Conservation (phyloP, 2,797 vertebrate genomes). For the Pipistrellus kuhlii region DNA sequence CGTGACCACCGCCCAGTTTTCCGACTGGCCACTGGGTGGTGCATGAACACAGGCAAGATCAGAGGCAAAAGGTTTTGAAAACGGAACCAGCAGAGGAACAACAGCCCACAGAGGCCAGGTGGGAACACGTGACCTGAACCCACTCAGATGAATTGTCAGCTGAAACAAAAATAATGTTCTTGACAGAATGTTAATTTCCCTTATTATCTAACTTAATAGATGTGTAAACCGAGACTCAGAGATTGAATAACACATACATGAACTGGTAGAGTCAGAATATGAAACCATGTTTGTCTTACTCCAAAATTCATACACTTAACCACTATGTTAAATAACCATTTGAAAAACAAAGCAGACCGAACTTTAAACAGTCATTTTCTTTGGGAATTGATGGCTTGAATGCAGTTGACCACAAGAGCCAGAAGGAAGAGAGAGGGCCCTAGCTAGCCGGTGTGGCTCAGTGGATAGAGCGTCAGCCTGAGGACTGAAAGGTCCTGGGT, state of each 20-base stretch:
- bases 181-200: slow-evolving; percentile 2
- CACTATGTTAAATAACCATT: slow-evolving; percentile 17
- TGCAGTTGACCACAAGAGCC: slow-evolving; percentile 2
- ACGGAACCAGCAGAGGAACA: background rate
- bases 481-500: too few species aligned
- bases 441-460: too few species aligned
- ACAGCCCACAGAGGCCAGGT: background rate
- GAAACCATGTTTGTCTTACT: slow-evolving; percentile 13
- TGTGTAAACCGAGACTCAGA: slow-evolving; percentile 20
- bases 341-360: slow-evolving; percentile 33
- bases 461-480: too few species aligned
- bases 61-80: background rate
- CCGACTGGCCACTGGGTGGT: background rate
- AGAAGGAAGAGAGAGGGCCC: background rate
- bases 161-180: slow-evolving; percentile 27
- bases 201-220: background rate
- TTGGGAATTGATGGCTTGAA: slow-evolving; percentile 33
- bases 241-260: background rate
- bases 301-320: slow-evolving; percentile 8
- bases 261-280: slow-evolving; percentile 51
- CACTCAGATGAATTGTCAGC: background rate
- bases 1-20: background rate
- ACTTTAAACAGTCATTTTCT: slow-evolving; percentile 6
- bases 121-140: background rate
- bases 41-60: background rate